phyloP scores from a whole-genome alignment of 2,113 vertebrate species.

The Piprites chloris region DNA sequence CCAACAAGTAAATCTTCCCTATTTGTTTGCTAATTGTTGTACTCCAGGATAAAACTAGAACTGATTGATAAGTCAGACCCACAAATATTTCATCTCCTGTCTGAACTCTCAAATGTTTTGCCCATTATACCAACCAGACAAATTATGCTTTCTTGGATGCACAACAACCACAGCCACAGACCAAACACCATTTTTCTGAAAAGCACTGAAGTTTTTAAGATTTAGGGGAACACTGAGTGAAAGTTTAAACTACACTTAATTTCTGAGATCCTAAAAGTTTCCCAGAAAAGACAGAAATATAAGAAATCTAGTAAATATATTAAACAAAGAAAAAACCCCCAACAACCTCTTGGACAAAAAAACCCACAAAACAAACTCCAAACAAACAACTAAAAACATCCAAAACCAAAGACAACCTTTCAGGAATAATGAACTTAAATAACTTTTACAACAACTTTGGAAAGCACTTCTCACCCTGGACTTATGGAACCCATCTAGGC shows the following conservation, averaged over 20 bases:
- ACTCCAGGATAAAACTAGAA: neutral
- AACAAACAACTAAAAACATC: neutral
- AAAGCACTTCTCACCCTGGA: neutral
- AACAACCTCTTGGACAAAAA: neutral
- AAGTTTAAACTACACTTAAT: neutral
- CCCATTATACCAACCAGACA: neutral
- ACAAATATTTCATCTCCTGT: neutral
- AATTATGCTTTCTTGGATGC: neutral
- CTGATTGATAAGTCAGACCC: neutral
- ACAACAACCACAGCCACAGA: neutral
- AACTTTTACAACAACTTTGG: neutral
- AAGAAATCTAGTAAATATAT: neutral
- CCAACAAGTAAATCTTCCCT: neutral
- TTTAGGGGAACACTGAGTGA: neutral
- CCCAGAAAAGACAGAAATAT: neutral
- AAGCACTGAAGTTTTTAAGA: neutral
- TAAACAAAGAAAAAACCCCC: neutral
- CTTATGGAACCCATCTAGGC: neutral
- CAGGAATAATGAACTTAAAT: neutral
- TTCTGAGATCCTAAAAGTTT: neutral
- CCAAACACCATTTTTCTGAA: neutral
- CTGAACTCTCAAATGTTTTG: neutral
- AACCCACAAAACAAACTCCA: neutral
- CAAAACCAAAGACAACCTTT: neutral
- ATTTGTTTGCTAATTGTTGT: neutral